Conservation (phyloP, 2,888 invertebrate genomes). For the Sarcophaga carnaria region DNA sequence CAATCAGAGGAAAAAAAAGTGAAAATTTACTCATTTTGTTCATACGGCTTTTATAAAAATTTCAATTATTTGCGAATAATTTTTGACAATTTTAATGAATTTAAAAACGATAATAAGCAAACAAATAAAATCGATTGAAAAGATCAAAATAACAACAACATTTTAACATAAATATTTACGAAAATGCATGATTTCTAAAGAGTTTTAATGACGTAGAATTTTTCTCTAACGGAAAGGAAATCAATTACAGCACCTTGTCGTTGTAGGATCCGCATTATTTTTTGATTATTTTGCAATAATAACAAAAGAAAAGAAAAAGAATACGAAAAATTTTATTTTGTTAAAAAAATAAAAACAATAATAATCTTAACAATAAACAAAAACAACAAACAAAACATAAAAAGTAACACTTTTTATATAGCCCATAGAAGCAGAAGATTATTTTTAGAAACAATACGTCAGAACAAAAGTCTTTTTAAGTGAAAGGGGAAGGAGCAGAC, state of each 20-base stretch:
- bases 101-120: neutral
- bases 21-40: constrained; percentile 38
- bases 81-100: neutral
- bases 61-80: neutral
- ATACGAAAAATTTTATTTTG: neutral
- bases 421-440: constrained; percentile 26
- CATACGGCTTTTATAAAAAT: constrained; percentile 4
- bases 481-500: neutral
- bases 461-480: constrained; percentile 9
- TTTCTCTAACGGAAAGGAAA: neutral
- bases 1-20: constrained; percentile 29
- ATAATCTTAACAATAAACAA: constrained; percentile 5
- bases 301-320: neutral
- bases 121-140: neutral
- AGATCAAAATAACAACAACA: neutral
- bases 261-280: neutral
- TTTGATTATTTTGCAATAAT: constrained; percentile 10
- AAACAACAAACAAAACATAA: neutral
- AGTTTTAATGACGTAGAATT: constrained; percentile 30
- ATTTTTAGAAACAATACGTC: constrained; percentile 60
- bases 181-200: constrained; percentile 17
- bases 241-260: constrained; percentile 14
- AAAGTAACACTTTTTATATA: constrained; percentile 22
- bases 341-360: neutral
- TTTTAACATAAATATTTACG: neutral